Evolutionary conservation across 2,888 invertebrate genomes (phyloP).

Genomic region (Patella pellucida): DNA sequence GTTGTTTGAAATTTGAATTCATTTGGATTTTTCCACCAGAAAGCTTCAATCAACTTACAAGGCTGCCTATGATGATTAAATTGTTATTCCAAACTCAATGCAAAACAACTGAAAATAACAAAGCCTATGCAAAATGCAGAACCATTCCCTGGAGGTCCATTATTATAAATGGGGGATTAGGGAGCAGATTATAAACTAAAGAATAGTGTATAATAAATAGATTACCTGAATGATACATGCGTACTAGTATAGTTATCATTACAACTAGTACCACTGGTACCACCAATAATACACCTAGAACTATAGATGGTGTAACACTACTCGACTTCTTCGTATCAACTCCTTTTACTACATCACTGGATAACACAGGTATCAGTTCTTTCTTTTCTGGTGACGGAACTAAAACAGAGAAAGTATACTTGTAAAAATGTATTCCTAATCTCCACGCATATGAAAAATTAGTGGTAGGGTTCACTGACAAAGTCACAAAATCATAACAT

Average conservation of each 20-base stretch:
- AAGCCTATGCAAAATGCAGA: neutral
- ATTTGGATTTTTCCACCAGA: too few species aligned
- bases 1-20: too few species aligned
- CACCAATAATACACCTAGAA: slow-evolving; percentile 69
- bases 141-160: neutral
- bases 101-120: neutral
- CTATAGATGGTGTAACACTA: slow-evolving; percentile 64
- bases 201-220: slow-evolving; percentile 2
- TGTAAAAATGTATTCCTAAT: too few species aligned
- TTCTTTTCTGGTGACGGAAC: too few species aligned
- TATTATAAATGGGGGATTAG: neutral
- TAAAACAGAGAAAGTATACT: too few species aligned
- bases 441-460: too few species aligned
- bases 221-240: slow-evolving; percentile 68
- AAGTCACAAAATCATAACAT: too few species aligned
- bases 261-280: slow-evolving; percentile 70
- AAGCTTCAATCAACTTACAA: too few species aligned
- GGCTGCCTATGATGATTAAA: too few species aligned
- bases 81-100: neutral
- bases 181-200: neutral
- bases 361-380: too few species aligned
- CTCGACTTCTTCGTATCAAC: slow-evolving; percentile 28
- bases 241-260: slow-evolving; percentile 64
- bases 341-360: neutral
- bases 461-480: too few species aligned